Evolutionary conservation across 2,888 invertebrate species (phyloP).

Genomic region (Aricia artaxerxes): DNA sequence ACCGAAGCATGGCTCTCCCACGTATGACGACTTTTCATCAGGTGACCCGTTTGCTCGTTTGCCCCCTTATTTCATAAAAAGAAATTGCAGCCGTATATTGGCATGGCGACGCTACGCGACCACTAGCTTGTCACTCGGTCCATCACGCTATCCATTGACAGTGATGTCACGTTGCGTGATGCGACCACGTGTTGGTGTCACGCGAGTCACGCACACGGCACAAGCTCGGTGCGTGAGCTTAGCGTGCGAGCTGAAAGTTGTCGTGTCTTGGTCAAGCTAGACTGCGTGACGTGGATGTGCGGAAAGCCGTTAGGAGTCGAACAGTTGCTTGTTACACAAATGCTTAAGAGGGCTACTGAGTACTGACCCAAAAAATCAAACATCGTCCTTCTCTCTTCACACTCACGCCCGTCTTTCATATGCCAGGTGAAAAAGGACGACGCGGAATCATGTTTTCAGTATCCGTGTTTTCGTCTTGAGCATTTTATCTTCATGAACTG

Average conservation of each 20-base stretch:
- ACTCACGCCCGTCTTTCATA: too few relatives aligned
- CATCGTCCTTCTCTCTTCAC: too few relatives aligned
- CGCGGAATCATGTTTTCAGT: too few relatives aligned
- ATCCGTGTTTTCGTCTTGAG: too few relatives aligned
- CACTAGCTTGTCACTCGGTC: constrained; percentile 37
- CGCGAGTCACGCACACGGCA: constrained; percentile 59
- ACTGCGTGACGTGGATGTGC: not conserved
- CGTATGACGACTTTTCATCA: too few relatives aligned
- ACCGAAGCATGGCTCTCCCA: too few relatives aligned
- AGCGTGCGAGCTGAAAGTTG: constrained; percentile 25
- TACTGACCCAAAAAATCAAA: too few relatives aligned
- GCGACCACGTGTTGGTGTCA: constrained; percentile 60
- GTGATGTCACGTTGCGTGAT: constrained; percentile 67
- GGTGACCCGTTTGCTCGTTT: too few relatives aligned
- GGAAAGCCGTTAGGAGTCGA: not conserved
- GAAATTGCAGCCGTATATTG: not conserved
- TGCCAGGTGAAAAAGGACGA: too few relatives aligned
- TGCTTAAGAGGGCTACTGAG: too few relatives aligned
- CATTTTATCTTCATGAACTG: too few relatives aligned
- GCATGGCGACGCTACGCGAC: not conserved
- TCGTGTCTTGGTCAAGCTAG: constrained; percentile 13
- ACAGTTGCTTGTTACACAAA: not conserved
- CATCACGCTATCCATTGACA: constrained; percentile 76
- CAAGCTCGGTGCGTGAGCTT: constrained; percentile 48
- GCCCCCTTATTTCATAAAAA: too few relatives aligned